Evolutionary conservation across 2,888 invertebrate species (phyloP).

Genomic region (Spialia ferax): DNA sequence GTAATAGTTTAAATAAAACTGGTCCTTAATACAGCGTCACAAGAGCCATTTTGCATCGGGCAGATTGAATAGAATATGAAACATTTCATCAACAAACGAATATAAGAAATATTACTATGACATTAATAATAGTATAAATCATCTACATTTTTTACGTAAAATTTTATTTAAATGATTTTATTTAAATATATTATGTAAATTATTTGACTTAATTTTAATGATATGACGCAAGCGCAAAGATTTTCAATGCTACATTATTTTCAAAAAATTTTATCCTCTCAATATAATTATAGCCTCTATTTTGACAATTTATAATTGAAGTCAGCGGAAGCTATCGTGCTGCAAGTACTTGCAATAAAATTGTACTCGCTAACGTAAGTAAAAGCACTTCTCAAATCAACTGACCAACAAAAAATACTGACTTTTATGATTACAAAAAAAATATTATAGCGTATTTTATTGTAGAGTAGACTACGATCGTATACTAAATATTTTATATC

Average conservation of each 20-base stretch:
- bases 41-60: conserved; percentile 54
- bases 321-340: conserved; percentile 5
- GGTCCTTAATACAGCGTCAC: conserved; percentile 35
- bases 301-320: background rate
- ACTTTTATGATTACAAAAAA: background rate
- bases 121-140: conserved; percentile 28
- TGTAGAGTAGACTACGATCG: no score
- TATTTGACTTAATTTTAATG: conserved; percentile 74
- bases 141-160: conserved; percentile 41
- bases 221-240: conserved; percentile 81
- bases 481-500: no score
- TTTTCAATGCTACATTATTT: conserved; percentile 30
- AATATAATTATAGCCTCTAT: conserved; percentile 28
- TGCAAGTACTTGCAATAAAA: no score
- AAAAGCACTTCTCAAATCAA: conserved; percentile 26
- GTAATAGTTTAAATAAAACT: conserved; percentile 12
- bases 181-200: conserved; percentile 51
- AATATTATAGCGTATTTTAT: no score
- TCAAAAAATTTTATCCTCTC: conserved; percentile 24
- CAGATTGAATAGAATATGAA: conserved; percentile 50
- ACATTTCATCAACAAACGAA: conserved; percentile 53
- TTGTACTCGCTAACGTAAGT: conserved; percentile 4
- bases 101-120: conserved; percentile 48
- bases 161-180: conserved; percentile 50
- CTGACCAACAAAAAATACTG: background rate